Percentiles rank a stretch among this genome's conserved stretches.
Evolutionary conservation across 2,797 vertebrate species (phyloP).

Genomic region (Chanos chanos): DNA sequence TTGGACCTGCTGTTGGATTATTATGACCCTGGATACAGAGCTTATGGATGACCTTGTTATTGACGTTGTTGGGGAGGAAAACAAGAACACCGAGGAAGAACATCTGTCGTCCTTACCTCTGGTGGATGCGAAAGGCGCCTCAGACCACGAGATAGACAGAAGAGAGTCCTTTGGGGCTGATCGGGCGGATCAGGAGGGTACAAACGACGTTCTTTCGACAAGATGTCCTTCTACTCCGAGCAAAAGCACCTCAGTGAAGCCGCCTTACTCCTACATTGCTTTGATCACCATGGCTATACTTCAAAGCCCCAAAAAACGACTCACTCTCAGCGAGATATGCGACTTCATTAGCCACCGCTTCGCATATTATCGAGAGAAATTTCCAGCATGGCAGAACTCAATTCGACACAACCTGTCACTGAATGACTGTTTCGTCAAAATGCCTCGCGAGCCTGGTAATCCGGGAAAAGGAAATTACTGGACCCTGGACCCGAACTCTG

Average conservation of each 20-base stretch:
- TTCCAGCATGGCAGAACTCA: slow-evolving; percentile 85
- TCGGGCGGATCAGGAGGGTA: slow-evolving; percentile 41
- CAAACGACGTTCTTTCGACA: slow-evolving; percentile 35
- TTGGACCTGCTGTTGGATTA: slow-evolving; percentile 48
- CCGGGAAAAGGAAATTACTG: slow-evolving; percentile 88
- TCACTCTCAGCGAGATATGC: slow-evolving; percentile 87
- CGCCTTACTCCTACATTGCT: slow-evolving; percentile 87
- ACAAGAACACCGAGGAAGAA: slow-evolving; percentile 62
- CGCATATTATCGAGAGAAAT: slow-evolving; percentile 81
- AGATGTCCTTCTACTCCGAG: slow-evolving; percentile 40
- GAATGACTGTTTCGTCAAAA: slow-evolving; percentile 81
- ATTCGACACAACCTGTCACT: slow-evolving; percentile 82
- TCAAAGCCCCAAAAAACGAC: slow-evolving; percentile 81
- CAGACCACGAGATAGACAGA: slow-evolving; percentile 41
- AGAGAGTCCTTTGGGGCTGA: slow-evolving; percentile 29
- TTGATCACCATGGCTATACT: slow-evolving; percentile 89
- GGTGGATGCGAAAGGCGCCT: slow-evolving; percentile 47
- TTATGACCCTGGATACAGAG: slow-evolving; percentile 75
- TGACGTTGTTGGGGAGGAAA: slow-evolving; percentile 75
- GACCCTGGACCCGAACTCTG: slow-evolving; percentile 86
- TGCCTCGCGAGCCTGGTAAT: slow-evolving; percentile 83
- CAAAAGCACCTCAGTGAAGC: slow-evolving; percentile 74
- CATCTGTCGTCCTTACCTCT: slow-evolving; percentile 41
- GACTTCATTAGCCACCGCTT: slow-evolving; percentile 88
- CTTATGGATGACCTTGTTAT: slow-evolving; percentile 74